Conservation (phyloP, 2,797 vertebrate genomes). For the Phalloptychus januarius region DNA sequence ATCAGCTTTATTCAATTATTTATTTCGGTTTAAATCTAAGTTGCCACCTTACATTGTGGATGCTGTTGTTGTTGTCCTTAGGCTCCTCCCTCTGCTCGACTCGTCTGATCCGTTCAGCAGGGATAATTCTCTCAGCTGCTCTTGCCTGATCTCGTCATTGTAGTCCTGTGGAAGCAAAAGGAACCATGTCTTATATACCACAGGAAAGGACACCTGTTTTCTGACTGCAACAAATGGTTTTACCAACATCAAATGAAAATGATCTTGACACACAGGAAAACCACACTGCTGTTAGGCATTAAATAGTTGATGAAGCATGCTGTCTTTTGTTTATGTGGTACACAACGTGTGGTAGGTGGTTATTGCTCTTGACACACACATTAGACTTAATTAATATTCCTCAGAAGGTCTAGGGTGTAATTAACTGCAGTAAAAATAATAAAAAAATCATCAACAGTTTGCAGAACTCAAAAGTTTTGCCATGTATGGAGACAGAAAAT, state of each 20-base stretch:
- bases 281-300: conserved; percentile 41
- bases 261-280: conserved; percentile 51
- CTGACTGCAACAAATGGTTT: conserved; percentile 59
- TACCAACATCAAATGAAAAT: conserved; percentile 63
- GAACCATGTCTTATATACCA: conserved; percentile 40
- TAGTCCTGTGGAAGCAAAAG: conserved; percentile 86
- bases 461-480: not conserved
- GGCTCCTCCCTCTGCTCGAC: conserved; percentile 86
- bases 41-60: conserved; percentile 83
- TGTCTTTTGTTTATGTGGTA: conserved; percentile 23
- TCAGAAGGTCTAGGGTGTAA: not conserved
- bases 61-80: conserved; percentile 81
- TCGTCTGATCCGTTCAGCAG: conserved; percentile 96
- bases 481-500: not conserved
- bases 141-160: conserved; percentile 98
- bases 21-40: not conserved
- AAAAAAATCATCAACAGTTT: not conserved
- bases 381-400: conserved; percentile 2
- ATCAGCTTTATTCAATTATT: not conserved
- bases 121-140: conserved; percentile 95
- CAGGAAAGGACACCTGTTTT: conserved; percentile 61
- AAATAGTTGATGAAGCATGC: conserved; percentile 53
- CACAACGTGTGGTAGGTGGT: conserved; percentile 20
- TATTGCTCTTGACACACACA: conserved; percentile 9
- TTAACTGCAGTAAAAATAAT: not conserved